Evolutionary conservation across 1,140 invertebrate species (phyloP), one percentile per base, ranked within the genome.

Genomic region (Heliconius congener): DNA sequence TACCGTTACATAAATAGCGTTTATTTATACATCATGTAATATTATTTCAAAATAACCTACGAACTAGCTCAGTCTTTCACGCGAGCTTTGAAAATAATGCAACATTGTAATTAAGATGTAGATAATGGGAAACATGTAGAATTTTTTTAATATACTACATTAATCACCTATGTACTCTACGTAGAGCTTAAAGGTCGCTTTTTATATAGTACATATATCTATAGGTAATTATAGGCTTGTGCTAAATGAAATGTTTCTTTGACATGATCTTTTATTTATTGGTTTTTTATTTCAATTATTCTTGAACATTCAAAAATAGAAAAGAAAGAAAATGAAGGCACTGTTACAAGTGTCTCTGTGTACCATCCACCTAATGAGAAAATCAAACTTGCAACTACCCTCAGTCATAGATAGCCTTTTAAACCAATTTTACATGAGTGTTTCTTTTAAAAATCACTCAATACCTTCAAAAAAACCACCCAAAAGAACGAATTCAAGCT

Each of bases 41-140:
- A 66, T 27, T 66, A 30, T 81, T 80, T 77, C 76, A 81, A 79
- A 72, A 23, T 80, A 66, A 11, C 52, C 6, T 19, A 19, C 52
- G 5, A 55, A n/a, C 55, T 23, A 30, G n/a, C 55, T 71, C 18
- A 60, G 72, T 66, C 39, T 73, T 81, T 81, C 79, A 81, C 75
- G 75, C 57, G 42, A 76, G 74, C 66, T 79, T 55, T 57, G 46
- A 37, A 37, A 77, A 74, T 81, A 81, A 81, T 81, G 79, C 79
- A 74, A 81, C 34, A 60, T 60, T 50, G 79, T 74, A 77, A 81
- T 81, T 81, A 81, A 74, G 79, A 77, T 77, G 75, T 77, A 77
- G 75, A 74, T 77, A 81, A 46, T 66, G n/a, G 50, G 18, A 55
- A 39, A 34, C 57, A 76, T 71, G 50, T 80, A 42, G 70, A 76